Evolutionary conservation across 1,140 invertebrate species (phyloP).

Genomic region (Trichomalopsis sarcophagae): DNA sequence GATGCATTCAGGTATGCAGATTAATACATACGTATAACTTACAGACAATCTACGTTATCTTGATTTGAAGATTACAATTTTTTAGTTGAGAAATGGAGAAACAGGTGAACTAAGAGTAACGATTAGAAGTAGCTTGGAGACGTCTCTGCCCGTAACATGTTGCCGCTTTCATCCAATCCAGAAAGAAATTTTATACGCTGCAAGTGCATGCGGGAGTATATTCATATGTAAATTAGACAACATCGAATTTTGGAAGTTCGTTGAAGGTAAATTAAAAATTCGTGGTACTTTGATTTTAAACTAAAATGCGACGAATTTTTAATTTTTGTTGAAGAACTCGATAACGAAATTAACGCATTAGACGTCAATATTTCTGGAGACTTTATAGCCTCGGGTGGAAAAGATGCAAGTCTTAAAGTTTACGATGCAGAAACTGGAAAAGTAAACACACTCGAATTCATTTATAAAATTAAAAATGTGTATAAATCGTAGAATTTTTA

Average conservation of each 20-base stretch:
- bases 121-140: slow-evolving; percentile 53
- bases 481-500: background rate
- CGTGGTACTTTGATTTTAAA: background rate
- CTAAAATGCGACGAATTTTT: background rate
- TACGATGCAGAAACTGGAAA: slow-evolving; percentile 62
- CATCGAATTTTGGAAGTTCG: slow-evolving; percentile 58
- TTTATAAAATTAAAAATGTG: background rate
- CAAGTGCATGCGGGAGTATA: slow-evolving; percentile 61
- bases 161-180: slow-evolving; percentile 63
- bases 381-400: slow-evolving; percentile 62
- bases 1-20: slow-evolving; percentile 60
- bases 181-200: slow-evolving; percentile 58
- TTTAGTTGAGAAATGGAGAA: slow-evolving; percentile 56
- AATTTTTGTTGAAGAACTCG: slow-evolving; percentile 57
- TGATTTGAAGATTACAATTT: background rate
- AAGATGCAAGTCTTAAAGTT: slow-evolving; percentile 63
- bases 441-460: slow-evolving; percentile 51
- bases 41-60: background rate
- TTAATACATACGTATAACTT: background rate
- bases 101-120: slow-evolving; percentile 56
- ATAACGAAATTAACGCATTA: slow-evolving; percentile 66
- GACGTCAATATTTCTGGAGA: slow-evolving; percentile 59
- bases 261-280: slow-evolving; percentile 53
- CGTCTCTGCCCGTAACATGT: slow-evolving; percentile 59
- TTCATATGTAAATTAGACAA: slow-evolving; percentile 58